Conservation (phyloP, 1,140 invertebrate species). For the Pseudomyrmex cubaensis region DNA sequence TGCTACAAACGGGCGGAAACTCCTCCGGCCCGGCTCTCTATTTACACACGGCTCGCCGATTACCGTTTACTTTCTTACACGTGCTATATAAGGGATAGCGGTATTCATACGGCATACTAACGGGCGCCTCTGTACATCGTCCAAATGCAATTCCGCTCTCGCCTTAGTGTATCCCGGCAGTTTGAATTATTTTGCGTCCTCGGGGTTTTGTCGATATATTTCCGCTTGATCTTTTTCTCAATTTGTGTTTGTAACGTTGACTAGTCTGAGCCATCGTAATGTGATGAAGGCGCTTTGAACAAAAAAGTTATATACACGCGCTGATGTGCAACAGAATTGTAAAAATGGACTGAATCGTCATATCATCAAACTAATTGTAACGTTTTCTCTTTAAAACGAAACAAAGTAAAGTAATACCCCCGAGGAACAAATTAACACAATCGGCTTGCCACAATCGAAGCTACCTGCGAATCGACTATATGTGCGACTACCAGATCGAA, state of each 20-base stretch:
- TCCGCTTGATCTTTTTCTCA: not conserved
- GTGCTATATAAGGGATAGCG: conserved; percentile 59
- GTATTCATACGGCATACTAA: conserved; percentile 63
- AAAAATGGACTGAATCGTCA: not conserved
- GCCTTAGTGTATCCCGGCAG: conserved; percentile 6
- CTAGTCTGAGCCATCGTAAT: conserved; percentile 1
- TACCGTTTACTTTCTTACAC: conserved; percentile 68
- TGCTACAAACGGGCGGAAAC: conserved; percentile 68
- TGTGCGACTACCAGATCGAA: conserved; percentile 67
- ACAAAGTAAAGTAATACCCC: conserved; percentile 37
- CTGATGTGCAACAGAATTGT: not conserved
- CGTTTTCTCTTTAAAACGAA: not conserved
- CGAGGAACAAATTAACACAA: conserved; percentile 12
- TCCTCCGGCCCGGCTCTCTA: conserved; percentile 57
- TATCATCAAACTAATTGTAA: not conserved
- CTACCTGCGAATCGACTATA: conserved; percentile 43
- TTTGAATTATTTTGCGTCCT: not conserved
- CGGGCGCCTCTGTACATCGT: conserved; percentile 57
- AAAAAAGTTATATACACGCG: not conserved
- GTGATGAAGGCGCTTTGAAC: not conserved
- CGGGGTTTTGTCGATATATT: conserved; percentile 15
- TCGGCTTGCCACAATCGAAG: conserved; percentile 37
- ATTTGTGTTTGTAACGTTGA: conserved; percentile 3
- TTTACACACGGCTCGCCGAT: conserved; percentile 74
- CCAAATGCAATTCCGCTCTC: conserved; percentile 47